Evolutionary conservation across 2,888 invertebrate genomes (phyloP), one percentile per base, ranked within the genome.

Genomic region (Erebia ligea): DNA sequence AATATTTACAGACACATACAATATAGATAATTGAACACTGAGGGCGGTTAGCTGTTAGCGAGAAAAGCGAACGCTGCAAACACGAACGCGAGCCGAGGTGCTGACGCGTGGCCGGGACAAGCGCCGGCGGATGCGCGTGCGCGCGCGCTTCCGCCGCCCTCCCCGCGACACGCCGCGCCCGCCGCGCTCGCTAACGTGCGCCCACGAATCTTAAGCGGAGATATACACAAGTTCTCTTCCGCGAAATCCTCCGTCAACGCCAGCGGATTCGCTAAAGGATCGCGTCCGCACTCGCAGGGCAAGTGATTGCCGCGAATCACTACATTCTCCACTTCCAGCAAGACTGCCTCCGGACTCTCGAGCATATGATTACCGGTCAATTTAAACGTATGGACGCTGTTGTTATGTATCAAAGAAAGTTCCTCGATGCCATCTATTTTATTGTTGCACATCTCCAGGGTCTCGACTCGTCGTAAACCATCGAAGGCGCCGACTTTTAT

Each of bases 281-380:
- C 95, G 81, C 96, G 96, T 78, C 97, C 97, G 82, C 98, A 98
- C 87, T 97, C 97, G 86, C 98, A 98, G 2, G 97, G 97, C 84
- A 98, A 96, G 83, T 97, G 97, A 87, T 98, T 98, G 64, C 95
- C 95, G 70, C 95, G 92, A 80, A 97, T 95, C 81, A 95, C 95
- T 73, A 97, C 88, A 78, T 94, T 95, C 74, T 95, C 95, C 66
- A 97, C 96, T 76, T 96, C 95, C 62, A 96, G 91, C n/a, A 95
- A 92, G 68, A 97, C 94, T 52, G 95, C 94, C 76, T 95, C 96
- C 69, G 97, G 97, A 0, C 96, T 95, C 80, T 97, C 97, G 73
- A 98, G 88, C 81, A 97, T 95, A 82, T 98, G 98, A 83, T 98
- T 98, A 40, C 97, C 97, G 73, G 96, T 96, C 76, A 98, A 94